Percentiles rank a stretch among this genome's conserved stretches.
Evolutionary conservation across 1,140 invertebrate genomes (phyloP).

Genomic region (Hylaeus volcanicus): DNA sequence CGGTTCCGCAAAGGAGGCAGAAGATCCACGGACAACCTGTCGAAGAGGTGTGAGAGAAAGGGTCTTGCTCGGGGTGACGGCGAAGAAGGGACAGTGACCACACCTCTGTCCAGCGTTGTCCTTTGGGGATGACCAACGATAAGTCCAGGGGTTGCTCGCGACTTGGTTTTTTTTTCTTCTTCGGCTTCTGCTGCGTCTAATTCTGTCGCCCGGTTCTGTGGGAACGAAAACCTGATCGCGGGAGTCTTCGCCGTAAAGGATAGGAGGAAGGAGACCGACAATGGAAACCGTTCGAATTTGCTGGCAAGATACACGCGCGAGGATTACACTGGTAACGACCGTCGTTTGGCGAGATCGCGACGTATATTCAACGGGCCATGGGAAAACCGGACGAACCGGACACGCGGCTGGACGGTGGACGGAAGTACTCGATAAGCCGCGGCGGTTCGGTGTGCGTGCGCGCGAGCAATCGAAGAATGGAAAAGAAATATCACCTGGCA

Average conservation of each 20-base stretch:
- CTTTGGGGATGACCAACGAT: conserved; percentile 73
- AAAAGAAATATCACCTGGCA: conserved; percentile 56
- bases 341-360: not conserved
- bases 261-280: conserved; percentile 9
- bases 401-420: conserved; percentile 49
- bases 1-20: conserved; percentile 47
- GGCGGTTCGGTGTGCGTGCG: conserved; percentile 29
- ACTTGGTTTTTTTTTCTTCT: conserved; percentile 47
- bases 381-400: conserved; percentile 74
- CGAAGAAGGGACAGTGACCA: conserved; percentile 60
- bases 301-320: conserved; percentile 12
- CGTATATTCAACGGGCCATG: conserved; percentile 48
- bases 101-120: conserved; percentile 56
- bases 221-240: conserved; percentile 80
- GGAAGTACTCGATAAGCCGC: conserved; percentile 51
- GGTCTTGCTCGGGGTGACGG: not conserved
- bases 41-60: conserved; percentile 46
- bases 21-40: conserved; percentile 56
- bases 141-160: conserved; percentile 66
- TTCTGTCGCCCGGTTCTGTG: conserved; percentile 71
- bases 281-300: conserved; percentile 52
- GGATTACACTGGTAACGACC: conserved; percentile 30
- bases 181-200: conserved; percentile 31
- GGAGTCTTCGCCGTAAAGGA: conserved; percentile 45
- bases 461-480: conserved; percentile 40